phyloP scores from a whole-genome alignment of 2,113 vertebrate genomes.

The Nyctereutes procyonoides region DNA sequence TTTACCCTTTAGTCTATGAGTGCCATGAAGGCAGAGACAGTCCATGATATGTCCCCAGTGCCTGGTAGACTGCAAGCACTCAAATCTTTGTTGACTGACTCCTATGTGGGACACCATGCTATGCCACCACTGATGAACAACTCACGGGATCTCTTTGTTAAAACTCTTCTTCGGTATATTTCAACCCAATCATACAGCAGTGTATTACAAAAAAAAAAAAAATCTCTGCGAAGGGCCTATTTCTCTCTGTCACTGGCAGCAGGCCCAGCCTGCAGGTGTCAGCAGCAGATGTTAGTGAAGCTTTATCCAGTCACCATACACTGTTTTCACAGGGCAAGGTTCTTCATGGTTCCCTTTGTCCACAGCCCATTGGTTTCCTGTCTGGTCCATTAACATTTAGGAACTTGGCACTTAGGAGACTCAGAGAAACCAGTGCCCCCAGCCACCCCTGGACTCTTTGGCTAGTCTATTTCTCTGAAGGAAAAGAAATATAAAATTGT shows the following conservation, averaged over 20 bases:
- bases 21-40: neutral
- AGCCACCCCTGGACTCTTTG: neutral
- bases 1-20: neutral
- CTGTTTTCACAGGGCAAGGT: constrained; percentile 44
- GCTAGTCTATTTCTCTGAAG: neutral
- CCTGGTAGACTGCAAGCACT: neutral
- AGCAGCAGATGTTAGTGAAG: constrained; percentile 41
- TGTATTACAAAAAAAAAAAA: neutral
- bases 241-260: constrained; percentile 51
- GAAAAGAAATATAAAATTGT: neutral
- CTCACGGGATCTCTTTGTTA: neutral
- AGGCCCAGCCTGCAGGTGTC: constrained; percentile 53
- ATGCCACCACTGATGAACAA: neutral
- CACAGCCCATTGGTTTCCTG: constrained; percentile 18
- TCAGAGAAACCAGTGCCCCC: constrained; percentile 11
- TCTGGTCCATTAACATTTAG: neutral
- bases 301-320: constrained; percentile 3
- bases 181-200: neutral
- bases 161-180: neutral
- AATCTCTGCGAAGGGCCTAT: neutral
- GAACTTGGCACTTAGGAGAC: constrained; percentile 37
- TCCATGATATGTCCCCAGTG: neutral
- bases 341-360: constrained; percentile 50
- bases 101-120: neutral
- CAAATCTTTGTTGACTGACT: neutral